Evolutionary conservation across 2,888 invertebrate genomes (phyloP).

Genomic region (Thalpophila matura): DNA sequence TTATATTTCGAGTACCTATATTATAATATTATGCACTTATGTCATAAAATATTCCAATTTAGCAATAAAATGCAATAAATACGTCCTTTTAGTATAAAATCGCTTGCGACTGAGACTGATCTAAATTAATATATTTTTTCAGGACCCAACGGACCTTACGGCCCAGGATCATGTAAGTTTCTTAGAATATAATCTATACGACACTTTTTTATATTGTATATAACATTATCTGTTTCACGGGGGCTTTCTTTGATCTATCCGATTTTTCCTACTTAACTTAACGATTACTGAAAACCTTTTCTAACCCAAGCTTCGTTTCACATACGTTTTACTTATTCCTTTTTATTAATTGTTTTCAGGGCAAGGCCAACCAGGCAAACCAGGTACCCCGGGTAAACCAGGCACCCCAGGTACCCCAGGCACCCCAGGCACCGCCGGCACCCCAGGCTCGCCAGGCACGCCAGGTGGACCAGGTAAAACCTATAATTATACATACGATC

Average conservation of each 20-base stretch:
- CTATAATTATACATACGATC: neutral
- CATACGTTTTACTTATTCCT: neutral
- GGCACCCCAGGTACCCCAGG: constrained; percentile 66
- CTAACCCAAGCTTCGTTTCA: neutral
- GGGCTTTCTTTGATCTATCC: neutral
- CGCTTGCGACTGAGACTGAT: constrained; percentile 1
- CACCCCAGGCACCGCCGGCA: constrained; percentile 68
- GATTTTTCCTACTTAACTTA: neutral
- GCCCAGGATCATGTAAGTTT: constrained; percentile 62
- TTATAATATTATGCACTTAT: too few species aligned
- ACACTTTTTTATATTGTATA: neutral
- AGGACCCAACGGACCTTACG: constrained; percentile 62
- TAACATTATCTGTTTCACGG: neutral
- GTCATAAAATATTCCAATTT: too few species aligned
- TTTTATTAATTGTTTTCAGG: constrained; percentile 36
- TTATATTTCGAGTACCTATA: constrained; percentile 2
- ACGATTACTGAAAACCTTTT: neutral
- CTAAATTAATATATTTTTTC: constrained; percentile 19
- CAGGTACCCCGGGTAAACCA: constrained; percentile 52
- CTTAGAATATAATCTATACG: neutral
- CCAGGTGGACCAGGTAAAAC: constrained; percentile 67
- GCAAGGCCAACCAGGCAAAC: constrained; percentile 65
- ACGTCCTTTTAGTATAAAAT: neutral
- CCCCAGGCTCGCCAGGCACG: constrained; percentile 69
- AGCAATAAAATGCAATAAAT: constrained; percentile 8